Evolutionary conservation across 53 echinoderm and acorn worm genomes (phyloP).

Genomic region (Astropecten irregularis): DNA sequence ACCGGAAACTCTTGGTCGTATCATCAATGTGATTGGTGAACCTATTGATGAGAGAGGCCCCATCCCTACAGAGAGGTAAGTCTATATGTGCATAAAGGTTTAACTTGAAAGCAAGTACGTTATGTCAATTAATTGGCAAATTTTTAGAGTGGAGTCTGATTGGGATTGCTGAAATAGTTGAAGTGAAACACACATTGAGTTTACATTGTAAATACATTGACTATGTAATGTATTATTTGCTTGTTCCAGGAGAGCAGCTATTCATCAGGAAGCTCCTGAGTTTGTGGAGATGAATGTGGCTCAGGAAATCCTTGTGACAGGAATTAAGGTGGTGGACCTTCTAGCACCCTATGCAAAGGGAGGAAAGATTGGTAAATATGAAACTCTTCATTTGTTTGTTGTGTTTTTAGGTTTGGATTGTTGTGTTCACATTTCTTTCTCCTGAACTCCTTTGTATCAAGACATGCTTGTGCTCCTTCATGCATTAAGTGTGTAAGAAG

Average conservation of each 20-base stretch:
- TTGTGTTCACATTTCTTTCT: too few species aligned
- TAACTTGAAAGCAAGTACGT: too few species aligned
- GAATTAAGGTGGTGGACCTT: slow-evolving; percentile 99
- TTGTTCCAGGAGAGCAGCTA: slow-evolving; percentile 73
- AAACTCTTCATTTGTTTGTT: too few species aligned
- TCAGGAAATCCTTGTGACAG: slow-evolving; percentile 94
- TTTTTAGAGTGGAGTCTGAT: too few species aligned
- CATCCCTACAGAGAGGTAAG: slow-evolving; percentile 91
- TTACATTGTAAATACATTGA: too few species aligned
- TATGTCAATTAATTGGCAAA: too few species aligned
- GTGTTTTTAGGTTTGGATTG: too few species aligned
- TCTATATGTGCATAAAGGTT: neutral
- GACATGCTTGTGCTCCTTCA: slow-evolving; percentile 11
- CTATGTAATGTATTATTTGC: neutral
- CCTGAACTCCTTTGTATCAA: slow-evolving; percentile 37
- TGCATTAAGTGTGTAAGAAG: slow-evolving; percentile 46
- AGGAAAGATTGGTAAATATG: slow-evolving; percentile 88
- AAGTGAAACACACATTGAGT: too few species aligned
- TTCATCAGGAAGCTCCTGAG: slow-evolving; percentile 93
- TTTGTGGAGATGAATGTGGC: slow-evolving; percentile 94
- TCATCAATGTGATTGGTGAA: slow-evolving; percentile 99
- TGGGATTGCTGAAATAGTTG: too few species aligned
- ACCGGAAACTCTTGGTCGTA: slow-evolving; percentile 95
- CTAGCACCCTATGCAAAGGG: slow-evolving; percentile 98
- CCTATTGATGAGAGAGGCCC: slow-evolving; percentile 99